phyloP scores from a whole-genome alignment of 1,140 invertebrate genomes.

The Oreohelix idahoensis region DNA sequence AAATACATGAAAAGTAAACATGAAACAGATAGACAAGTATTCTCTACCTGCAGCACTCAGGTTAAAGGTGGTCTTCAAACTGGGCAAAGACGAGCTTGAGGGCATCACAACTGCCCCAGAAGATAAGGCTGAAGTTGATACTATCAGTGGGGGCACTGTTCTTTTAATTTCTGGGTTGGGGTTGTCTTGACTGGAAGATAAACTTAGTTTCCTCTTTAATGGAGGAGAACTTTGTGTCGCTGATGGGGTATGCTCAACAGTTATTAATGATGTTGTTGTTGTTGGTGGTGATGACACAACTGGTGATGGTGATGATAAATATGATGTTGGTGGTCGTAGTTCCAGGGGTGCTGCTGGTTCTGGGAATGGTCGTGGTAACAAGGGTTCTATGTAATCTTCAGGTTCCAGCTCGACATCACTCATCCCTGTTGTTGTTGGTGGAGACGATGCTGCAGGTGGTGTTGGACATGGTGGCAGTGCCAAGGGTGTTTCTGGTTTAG shows the following conservation, averaged over 20 bases:
- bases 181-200: neutral
- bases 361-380: neutral
- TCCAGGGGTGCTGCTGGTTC: neutral
- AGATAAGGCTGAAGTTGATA: neutral
- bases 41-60: slow-evolving; percentile 9
- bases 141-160: slow-evolving; percentile 8
- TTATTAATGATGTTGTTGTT: neutral
- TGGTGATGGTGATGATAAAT: neutral
- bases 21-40: too few relatives aligned
- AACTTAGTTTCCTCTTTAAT: slow-evolving; percentile 12
- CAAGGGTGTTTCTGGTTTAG: neutral
- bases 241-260: neutral
- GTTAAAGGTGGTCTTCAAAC: slow-evolving; percentile 22
- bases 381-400: neutral
- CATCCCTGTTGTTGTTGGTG: neutral
- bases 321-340: too few relatives aligned
- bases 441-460: neutral
- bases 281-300: neutral
- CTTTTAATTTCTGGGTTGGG: neutral
- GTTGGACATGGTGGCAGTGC: neutral
- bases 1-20: too few relatives aligned
- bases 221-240: neutral
- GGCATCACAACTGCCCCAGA: neutral
- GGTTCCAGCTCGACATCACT: neutral
- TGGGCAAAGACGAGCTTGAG: neutral